phyloP scores from a whole-genome alignment of 92 coral and sea anemone species.

The Phymanthus crucifer region DNA sequence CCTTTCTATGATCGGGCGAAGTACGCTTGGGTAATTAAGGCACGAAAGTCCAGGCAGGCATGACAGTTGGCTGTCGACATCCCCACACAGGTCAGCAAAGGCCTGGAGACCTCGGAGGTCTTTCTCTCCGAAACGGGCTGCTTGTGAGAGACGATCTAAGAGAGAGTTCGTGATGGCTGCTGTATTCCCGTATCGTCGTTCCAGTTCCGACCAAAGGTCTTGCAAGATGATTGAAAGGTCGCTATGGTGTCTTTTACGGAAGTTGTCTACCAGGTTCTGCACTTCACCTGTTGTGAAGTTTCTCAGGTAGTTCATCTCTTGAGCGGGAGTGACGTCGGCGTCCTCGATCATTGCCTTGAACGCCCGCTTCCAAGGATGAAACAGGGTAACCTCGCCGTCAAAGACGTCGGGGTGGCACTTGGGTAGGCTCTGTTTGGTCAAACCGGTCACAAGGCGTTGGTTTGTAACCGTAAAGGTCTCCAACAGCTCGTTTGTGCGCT shows the following conservation, averaged over 20 bases:
- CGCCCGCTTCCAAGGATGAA: slow-evolving; percentile 41
- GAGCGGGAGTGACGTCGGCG: slow-evolving; percentile 38
- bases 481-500: slow-evolving; percentile 10
- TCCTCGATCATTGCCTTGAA: slow-evolving; percentile 46
- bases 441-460: slow-evolving; percentile 26
- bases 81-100: slow-evolving; percentile 49
- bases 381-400: slow-evolving; percentile 40
- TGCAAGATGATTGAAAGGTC: slow-evolving; percentile 23
- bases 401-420: slow-evolving; percentile 53
- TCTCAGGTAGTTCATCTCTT: no score
- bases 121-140: slow-evolving; percentile 28
- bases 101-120: slow-evolving; percentile 27
- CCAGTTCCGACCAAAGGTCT: slow-evolving; percentile 51
- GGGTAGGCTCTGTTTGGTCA: slow-evolving; percentile 40
- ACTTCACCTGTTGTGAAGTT: slow-evolving; percentile 47
- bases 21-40: slow-evolving; percentile 41
- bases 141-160: slow-evolving; percentile 15
- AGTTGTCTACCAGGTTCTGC: slow-evolving; percentile 47
- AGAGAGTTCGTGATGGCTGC: slow-evolving; percentile 43
- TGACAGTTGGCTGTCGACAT: slow-evolving; percentile 38
- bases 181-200: slow-evolving; percentile 48
- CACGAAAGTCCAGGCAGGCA: slow-evolving; percentile 52
- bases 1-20: slow-evolving; percentile 35
- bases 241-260: slow-evolving; percentile 36
- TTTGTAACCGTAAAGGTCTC: slow-evolving; percentile 25